A percentile compares a stretch with the other conserved stretches of the same genome.
Conservation (phyloP, 2,113 vertebrate species). For the Cheirogaleus medius region DNA sequence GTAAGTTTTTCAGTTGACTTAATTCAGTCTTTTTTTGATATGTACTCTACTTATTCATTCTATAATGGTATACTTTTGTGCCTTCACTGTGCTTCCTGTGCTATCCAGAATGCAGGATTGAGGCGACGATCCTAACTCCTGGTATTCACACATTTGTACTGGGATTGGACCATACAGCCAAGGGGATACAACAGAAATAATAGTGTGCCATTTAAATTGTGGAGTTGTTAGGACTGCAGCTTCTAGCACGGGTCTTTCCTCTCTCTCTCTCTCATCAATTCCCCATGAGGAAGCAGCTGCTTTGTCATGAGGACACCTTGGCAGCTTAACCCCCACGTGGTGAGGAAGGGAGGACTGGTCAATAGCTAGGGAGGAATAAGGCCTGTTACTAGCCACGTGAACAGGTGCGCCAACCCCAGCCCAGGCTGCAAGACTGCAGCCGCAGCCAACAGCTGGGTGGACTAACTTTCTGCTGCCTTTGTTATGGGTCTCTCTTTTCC, state of each 20-base stretch:
- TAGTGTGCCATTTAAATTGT: neutral
- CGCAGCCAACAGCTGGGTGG: too few species aligned
- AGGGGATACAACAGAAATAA: too few species aligned
- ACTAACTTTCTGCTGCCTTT: neutral
- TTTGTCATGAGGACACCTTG: neutral
- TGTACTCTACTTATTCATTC: neutral
- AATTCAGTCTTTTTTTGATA: neutral
- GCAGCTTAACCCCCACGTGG: neutral
- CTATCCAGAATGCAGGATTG: neutral
- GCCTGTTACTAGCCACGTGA: too few species aligned
- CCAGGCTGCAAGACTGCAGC: neutral
- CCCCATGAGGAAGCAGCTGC: neutral
- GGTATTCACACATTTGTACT: neutral
- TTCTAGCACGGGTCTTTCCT: neutral
- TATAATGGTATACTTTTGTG: neutral
- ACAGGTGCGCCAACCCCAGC: too few species aligned
- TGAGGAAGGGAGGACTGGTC: neutral
- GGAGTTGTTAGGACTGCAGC: neutral
- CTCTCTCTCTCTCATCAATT: neutral
- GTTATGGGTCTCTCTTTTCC: neutral
- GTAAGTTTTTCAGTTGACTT: neutral
- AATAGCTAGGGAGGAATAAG: too few species aligned
- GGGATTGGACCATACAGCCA: neutral
- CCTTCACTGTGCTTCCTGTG: too few species aligned
- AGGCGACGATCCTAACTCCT: too few species aligned